Percentiles rank a stretch among this genome's conserved stretches.
Conservation (phyloP, 1,140 invertebrate genomes). For the Metopolophium dirhodum region DNA sequence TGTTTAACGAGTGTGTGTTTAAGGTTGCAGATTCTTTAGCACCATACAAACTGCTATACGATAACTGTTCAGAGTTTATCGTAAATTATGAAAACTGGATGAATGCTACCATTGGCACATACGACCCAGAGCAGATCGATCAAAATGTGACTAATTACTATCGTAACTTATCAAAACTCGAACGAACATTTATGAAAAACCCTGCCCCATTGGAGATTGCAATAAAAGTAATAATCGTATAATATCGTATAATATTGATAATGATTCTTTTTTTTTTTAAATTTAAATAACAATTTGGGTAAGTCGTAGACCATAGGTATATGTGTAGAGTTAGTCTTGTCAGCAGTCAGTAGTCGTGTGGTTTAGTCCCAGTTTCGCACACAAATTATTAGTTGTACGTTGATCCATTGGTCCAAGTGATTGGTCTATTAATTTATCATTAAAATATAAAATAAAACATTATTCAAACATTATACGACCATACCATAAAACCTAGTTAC, state of each 20-base stretch:
- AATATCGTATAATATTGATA: background rate
- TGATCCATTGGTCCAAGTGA: too few species aligned
- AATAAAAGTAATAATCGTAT: constrained; percentile 65
- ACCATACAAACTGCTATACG: constrained; percentile 89
- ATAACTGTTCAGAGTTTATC: constrained; percentile 84
- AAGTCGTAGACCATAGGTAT: too few species aligned
- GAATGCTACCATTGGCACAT: constrained; percentile 79
- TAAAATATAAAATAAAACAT: too few species aligned
- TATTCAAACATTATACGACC: too few species aligned
- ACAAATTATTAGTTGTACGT: background rate
- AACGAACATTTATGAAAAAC: constrained; percentile 80
- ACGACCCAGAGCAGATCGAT: constrained; percentile 89
- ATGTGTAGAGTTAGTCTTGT: background rate
- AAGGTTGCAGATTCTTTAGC: constrained; percentile 61
- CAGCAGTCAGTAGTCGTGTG: too few species aligned
- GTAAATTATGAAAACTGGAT: constrained; percentile 84
- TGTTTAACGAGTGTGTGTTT: background rate
- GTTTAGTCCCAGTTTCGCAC: too few species aligned
- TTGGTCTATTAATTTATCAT: background rate
- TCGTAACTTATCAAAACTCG: constrained; percentile 84
- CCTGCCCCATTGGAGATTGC: constrained; percentile 73
- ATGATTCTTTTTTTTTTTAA: background rate
- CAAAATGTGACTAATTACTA: constrained; percentile 80
- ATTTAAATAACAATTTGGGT: too few species aligned
- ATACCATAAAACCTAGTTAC: background rate